Evolutionary conservation across 2,797 vertebrate species (phyloP).

Genomic region (Spizella passerina): DNA sequence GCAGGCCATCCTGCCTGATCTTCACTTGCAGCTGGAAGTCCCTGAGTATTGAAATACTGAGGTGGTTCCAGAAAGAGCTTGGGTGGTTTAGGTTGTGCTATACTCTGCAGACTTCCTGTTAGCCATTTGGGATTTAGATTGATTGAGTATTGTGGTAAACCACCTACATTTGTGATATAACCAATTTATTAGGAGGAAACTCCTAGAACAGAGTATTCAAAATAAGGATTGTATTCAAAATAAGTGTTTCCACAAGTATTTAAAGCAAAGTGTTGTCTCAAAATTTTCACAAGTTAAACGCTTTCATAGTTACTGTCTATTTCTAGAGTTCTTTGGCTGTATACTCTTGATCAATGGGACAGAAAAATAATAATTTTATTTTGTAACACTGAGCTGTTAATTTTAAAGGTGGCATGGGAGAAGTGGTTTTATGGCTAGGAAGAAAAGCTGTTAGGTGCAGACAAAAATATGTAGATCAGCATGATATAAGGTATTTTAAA

Average conservation of each 20-base stretch:
- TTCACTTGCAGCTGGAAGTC: neutral
- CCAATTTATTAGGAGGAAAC: neutral
- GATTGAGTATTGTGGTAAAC: conserved; percentile 14
- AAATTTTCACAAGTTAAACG: neutral
- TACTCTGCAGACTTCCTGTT: neutral
- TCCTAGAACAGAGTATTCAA: neutral
- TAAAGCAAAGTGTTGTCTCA: neutral
- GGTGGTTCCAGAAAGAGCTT: neutral
- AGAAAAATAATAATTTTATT: neutral
- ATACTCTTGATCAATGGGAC: neutral
- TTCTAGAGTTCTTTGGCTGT: neutral
- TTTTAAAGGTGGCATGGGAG: neutral
- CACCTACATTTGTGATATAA: neutral
- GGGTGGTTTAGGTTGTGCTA: neutral
- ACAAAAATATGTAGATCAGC: neutral
- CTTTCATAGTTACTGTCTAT: neutral
- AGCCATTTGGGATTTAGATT: neutral
- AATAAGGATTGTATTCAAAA: neutral
- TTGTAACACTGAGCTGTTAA: neutral
- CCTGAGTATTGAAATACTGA: neutral
- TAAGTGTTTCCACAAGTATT: neutral
- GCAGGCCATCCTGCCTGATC: neutral
- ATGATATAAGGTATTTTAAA: neutral
- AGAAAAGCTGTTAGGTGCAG: neutral
- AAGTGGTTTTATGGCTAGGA: neutral